Percentiles rank a stretch among this genome's conserved stretches.
Conservation (phyloP, 1,140 invertebrate species). For the Drosophila simulans region DNA sequence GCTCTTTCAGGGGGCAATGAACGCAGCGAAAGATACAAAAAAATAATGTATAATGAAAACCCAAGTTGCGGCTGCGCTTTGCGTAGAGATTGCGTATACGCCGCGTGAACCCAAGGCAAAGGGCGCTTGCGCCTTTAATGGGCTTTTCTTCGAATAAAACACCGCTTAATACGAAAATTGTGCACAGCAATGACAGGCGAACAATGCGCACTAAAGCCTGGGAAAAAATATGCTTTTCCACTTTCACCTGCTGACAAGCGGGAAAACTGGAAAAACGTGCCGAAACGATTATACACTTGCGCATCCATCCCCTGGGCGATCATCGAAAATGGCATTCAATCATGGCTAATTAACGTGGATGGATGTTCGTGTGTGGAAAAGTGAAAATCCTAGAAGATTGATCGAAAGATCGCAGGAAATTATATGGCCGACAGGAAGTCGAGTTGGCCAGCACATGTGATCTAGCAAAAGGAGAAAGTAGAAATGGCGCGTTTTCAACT, state of each 20-base stretch:
- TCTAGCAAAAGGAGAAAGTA: constrained; percentile 26
- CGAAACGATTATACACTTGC: constrained; percentile 46
- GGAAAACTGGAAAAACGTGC: constrained; percentile 39
- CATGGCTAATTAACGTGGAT: constrained; percentile 11
- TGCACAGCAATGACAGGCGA: constrained; percentile 15
- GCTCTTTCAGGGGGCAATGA: constrained; percentile 51
- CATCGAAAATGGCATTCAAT: constrained; percentile 35
- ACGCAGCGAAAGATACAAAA: constrained; percentile 2
- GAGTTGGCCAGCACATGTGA: not conserved
- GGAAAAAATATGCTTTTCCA: constrained; percentile 55
- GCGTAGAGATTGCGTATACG: constrained; percentile 64
- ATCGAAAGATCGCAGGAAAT: constrained; percentile 37
- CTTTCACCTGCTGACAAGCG: constrained; percentile 48
- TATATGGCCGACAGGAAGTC: constrained; percentile 30
- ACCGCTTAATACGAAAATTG: constrained; percentile 35
- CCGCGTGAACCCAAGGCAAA: constrained; percentile 45
- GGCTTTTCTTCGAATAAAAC: constrained; percentile 14
- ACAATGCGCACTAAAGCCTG: constrained; percentile 25
- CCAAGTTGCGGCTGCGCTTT: constrained; percentile 37
- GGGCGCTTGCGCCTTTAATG: constrained; percentile 28
- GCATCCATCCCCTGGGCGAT: constrained; percentile 25
- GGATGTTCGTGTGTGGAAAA: constrained; percentile 27
- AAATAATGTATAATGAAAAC: not conserved
- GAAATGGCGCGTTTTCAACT: not conserved
- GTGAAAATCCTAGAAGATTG: constrained; percentile 44